Evolutionary conservation across 1,140 invertebrate species (phyloP).

Genomic region (Armadillidium nasatum): DNA sequence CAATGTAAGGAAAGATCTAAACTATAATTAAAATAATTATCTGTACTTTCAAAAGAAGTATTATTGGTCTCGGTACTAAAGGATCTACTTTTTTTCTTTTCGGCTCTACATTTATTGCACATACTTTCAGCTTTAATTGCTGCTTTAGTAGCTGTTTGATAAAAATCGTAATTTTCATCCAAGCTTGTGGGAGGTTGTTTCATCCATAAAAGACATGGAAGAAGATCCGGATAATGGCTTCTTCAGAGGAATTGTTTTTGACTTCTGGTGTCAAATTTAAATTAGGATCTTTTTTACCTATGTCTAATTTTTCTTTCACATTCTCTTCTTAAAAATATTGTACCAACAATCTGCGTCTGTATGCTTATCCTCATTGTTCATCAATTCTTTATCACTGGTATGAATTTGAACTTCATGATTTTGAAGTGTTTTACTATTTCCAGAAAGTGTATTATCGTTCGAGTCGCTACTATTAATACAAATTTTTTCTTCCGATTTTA

Average conservation of each 20-base stretch:
- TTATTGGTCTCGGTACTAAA: neutral
- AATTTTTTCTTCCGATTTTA: neutral
- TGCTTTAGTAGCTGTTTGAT: neutral
- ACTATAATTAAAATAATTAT: neutral
- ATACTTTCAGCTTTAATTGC: neutral
- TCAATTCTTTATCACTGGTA: too few species aligned
- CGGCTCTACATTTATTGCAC: neutral
- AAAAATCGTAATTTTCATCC: conserved; percentile 1
- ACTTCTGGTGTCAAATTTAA: too few species aligned
- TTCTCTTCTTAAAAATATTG: too few species aligned
- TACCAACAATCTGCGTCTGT: neutral
- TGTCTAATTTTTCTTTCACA: too few species aligned
- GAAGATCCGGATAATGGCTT: neutral
- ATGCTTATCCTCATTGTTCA: too few species aligned
- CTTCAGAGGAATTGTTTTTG: neutral
- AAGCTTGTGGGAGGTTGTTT: neutral
- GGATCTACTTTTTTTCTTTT: neutral
- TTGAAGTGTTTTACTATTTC: too few species aligned
- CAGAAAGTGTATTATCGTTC: too few species aligned
- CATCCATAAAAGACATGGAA: neutral
- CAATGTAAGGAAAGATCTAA: neutral
- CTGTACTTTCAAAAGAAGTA: neutral
- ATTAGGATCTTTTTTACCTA: too few species aligned
- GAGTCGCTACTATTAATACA: neutral
- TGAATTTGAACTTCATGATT: too few species aligned